Base-by-base conservation (phyloP, 2,888 invertebrate genomes). In the Drosophila kambysellisi region DNA sequence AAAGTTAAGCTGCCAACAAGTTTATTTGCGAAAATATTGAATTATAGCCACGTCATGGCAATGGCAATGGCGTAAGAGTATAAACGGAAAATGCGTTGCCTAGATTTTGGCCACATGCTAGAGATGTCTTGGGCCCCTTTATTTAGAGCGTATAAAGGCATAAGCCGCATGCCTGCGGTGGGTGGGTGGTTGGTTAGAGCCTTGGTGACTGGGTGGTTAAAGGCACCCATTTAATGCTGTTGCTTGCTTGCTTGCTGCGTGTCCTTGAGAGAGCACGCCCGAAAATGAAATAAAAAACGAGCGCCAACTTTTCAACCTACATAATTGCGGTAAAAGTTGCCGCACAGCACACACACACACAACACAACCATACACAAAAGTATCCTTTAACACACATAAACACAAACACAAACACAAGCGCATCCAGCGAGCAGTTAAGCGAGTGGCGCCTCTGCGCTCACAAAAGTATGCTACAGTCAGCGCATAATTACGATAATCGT, bases 401-500 rank as follows among this genome's bases (percentile, higher is more conserved):
- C 48, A 54, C 59, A 17, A 12, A 56, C 15, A 57, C 29, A 46
- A 52, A 59, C 56, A 56, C 48, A 56, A 69, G 53, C 72, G 54
- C 68, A 74, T 58, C 32, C 65, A 78, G 75, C 66, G 69, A 68
- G 69, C 70, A 81, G 78, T 76, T 82, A 79, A 80, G 78, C 72
- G 57, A 64, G 65, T 66, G 58, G 81, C 76, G 61, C 78, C 73
- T 73, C 68, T 41, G 69, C 74, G 78, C 84, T 70, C 82, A 82
- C 65, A 89, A 87, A 82, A 82, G 87, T 83, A 80, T 84, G 81
- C 84, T 89, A 81, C 79, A 78, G 70, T 76, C 81, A 72, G 74
- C 83, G 89, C 90, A 89, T 89, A 89, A 90, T 89, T 89, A 88
- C 90, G 88, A 90, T 89, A 89, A 90, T 89, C 89, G 89, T 82